Evolutionary conservation across 2,797 vertebrate genomes (phyloP), one percentile per base, ranked within the genome.

Genomic region (Enteromius treurensis): DNA sequence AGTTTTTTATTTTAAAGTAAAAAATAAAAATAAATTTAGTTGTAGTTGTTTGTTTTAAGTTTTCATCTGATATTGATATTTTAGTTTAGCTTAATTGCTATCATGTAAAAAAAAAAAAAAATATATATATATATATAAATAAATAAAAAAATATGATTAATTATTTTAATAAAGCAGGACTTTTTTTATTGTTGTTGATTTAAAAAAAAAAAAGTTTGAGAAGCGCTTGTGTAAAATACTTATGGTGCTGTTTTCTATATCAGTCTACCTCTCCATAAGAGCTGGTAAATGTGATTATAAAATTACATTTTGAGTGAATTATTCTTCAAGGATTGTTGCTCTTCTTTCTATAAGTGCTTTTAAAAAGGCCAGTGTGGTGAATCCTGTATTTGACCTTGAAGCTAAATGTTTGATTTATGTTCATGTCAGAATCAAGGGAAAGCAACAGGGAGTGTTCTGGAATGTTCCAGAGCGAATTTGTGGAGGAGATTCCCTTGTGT

Each of bases 401-500:
- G 82, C 58, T 80, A 78, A 77, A 83, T 14, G 53, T 51, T 21
- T 86, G 86, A 65, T 65, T 79, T 85, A 82, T 42, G 21, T 67
- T 78, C n/a, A n/a, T 80, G 69, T 60, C 70, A 74, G 64, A 84
- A 70, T 40, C 47, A 69, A 67, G 67, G 49, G 49, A 80, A 80
- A 76, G 60, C n/a, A 53, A 79, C 64, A 29, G 60, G 67, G 58
- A 81, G 58, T 81, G 77, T 77, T 37, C 77, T 53, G 51, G 83
- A 83, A 80, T 80, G 76, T 79, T 62, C 68, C 81, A 42, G 76
- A 71, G 70, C 42, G 51, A 74, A 71, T 84, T 79, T 85, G 68
- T 77, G 67, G 79, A 32, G 71, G 32, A 67, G 80, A 74, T 62
- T 81, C 60, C 71, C 77, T 69, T 84, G 42, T 79, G 76, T 85